Evolutionary conservation across 35 echinoderm and acorn worm species (phyloP).

Genomic region (Hemicentrotus pulcherrimus): DNA sequence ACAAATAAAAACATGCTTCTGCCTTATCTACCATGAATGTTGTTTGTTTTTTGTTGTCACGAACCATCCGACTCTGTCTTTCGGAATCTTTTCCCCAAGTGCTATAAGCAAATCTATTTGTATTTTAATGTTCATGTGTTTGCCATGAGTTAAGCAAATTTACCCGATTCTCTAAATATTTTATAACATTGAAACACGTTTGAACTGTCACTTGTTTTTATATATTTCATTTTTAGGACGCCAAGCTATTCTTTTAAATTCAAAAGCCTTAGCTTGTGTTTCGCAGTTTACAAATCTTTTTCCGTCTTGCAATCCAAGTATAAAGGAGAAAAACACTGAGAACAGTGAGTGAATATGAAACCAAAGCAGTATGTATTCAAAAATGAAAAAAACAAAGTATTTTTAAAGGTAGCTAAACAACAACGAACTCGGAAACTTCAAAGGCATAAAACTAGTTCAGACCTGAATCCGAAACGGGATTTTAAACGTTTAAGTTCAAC

Average conservation of each 20-base stretch:
- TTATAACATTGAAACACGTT: too few species aligned
- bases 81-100: too few species aligned
- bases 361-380: not conserved
- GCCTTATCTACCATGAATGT: too few species aligned
- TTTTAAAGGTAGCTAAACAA: not conserved
- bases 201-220: not conserved
- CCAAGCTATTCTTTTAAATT: not conserved
- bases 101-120: too few species aligned
- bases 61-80: too few species aligned
- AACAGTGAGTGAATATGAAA: not conserved
- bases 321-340: not conserved
- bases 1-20: too few species aligned
- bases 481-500: not conserved
- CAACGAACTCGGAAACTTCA: conserved; percentile 1
- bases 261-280: not conserved
- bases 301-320: too few species aligned
- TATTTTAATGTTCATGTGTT: too few species aligned
- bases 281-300: not conserved
- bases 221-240: not conserved
- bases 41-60: too few species aligned
- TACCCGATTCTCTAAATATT: too few species aligned
- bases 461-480: not conserved
- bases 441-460: not conserved
- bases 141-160: too few species aligned
- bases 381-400: not conserved